Conservation (phyloP, 64 coral and sea anemone species). For the Dendronephthya gigantea region DNA sequence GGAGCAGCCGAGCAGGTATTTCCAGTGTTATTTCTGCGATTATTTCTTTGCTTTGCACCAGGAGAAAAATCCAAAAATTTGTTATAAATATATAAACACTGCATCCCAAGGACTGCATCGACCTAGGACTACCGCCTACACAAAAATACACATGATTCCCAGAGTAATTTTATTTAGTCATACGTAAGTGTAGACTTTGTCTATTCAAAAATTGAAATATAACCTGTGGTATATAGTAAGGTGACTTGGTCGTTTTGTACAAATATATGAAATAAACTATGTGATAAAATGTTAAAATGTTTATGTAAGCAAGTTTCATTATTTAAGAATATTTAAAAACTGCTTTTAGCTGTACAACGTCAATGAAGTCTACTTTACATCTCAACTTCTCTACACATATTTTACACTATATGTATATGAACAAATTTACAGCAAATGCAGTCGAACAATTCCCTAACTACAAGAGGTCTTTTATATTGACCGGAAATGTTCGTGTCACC, state of each 20-base stretch:
- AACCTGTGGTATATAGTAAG: background rate
- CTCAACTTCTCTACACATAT: background rate
- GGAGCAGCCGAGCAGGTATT: too few species aligned
- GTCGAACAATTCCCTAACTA: background rate
- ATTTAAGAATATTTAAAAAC: background rate
- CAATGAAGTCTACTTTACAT: background rate
- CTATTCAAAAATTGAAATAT: background rate
- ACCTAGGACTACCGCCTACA: too few species aligned
- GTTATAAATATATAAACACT: too few species aligned
- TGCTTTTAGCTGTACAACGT: background rate
- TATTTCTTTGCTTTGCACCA: too few species aligned
- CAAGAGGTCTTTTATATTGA: background rate
- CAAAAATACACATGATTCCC: too few species aligned
- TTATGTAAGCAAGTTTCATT: background rate
- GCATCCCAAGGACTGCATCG: too few species aligned
- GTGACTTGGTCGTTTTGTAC: background rate
- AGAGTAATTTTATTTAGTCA: background rate
- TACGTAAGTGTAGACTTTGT: background rate
- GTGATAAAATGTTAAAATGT: background rate
- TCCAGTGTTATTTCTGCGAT: too few species aligned
- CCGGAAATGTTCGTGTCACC: background rate
- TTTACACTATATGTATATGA: background rate
- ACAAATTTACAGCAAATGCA: slow-evolving; percentile 13
- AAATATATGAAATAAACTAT: background rate
- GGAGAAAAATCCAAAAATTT: too few species aligned